Percentiles rank a stretch among this genome's conserved stretches.
These are phyloP conservation scores for Oryzias woworae DNA, from an alignment of 2,113 vertebrate species.

Conservation along the genomic window DNA sequence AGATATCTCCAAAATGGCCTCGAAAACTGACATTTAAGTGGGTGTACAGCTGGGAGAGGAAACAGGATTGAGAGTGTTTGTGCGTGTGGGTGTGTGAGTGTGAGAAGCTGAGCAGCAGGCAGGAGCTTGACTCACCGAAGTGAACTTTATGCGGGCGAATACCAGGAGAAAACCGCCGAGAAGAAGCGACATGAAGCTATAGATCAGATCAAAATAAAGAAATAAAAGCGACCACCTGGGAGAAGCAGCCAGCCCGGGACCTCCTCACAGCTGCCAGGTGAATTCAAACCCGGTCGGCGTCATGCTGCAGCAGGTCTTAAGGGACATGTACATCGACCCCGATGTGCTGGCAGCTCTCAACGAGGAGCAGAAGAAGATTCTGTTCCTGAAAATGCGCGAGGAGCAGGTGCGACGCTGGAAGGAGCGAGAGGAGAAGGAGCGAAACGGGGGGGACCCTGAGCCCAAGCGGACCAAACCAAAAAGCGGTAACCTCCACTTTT, in stretches of 20 bases:
- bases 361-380: slow-evolving; percentile 81
- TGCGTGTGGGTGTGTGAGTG: slow-evolving; percentile 19
- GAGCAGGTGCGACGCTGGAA: slow-evolving; percentile 82
- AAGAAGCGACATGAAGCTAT: slow-evolving; percentile 47
- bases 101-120: slow-evolving; percentile 15
- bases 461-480: slow-evolving; percentile 55
- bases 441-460: slow-evolving; percentile 42
- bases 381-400: slow-evolving; percentile 82
- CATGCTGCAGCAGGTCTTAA: slow-evolving; percentile 83
- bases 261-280: slow-evolving; percentile 4
- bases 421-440: slow-evolving; percentile 77
- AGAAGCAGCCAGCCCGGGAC: slow-evolving; percentile 41
- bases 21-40: slow-evolving; percentile 34
- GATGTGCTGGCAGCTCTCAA: slow-evolving; percentile 78
- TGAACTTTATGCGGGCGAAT: background rate
- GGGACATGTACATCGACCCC: slow-evolving; percentile 83
- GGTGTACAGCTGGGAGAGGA: slow-evolving; percentile 28
- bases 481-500: slow-evolving; percentile 63
- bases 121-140: slow-evolving; percentile 2
- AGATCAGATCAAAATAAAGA: background rate
- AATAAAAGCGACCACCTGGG: slow-evolving; percentile 12
- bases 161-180: slow-evolving; percentile 2
- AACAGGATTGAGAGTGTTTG: slow-evolving; percentile 23
- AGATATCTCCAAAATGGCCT: slow-evolving; percentile 45
- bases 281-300: slow-evolving; percentile 13